These are phyloP conservation scores for Hassar affinis DNA, from an alignment of 2,113 vertebrate genomes.

Conservation along the genomic window DNA sequence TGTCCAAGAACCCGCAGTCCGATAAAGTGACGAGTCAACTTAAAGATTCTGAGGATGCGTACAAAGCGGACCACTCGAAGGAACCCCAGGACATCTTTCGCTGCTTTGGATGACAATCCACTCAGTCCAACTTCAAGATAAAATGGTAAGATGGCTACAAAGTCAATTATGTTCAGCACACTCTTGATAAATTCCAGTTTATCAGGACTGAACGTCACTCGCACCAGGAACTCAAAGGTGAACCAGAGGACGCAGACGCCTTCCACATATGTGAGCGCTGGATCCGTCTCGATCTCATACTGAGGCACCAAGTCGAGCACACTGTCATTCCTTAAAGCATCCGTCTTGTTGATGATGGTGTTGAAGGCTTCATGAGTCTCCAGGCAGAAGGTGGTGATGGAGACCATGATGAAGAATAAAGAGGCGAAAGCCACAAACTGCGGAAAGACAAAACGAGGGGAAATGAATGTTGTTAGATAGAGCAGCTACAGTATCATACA, in stretches of 20 bases:
- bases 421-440: conserved; percentile 97
- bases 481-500: not conserved
- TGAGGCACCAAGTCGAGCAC: conserved; percentile 75
- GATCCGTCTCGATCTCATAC: conserved; percentile 94
- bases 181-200: conserved; percentile 97
- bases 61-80: conserved; percentile 97
- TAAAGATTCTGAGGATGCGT: conserved; percentile 96
- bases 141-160: conserved; percentile 95
- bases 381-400: conserved; percentile 97
- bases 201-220: conserved; percentile 91
- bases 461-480: not conserved
- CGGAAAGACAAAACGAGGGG: conserved; percentile 50
- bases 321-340: conserved; percentile 75
- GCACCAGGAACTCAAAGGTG: conserved; percentile 96
- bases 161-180: conserved; percentile 96
- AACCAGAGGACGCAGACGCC: conserved; percentile 98
- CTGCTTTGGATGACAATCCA: conserved; percentile 95
- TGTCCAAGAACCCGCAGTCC: conserved; percentile 94
- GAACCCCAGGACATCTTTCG: conserved; percentile 96
- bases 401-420: conserved; percentile 98
- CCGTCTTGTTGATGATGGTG: conserved; percentile 95
- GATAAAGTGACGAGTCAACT: conserved; percentile 95
- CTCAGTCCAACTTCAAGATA: conserved; percentile 95
- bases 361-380: conserved; percentile 98
- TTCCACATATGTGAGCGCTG: conserved; percentile 91